phyloP scores from a whole-genome alignment of 1,140 invertebrate species.

The Subanguina moxae region DNA sequence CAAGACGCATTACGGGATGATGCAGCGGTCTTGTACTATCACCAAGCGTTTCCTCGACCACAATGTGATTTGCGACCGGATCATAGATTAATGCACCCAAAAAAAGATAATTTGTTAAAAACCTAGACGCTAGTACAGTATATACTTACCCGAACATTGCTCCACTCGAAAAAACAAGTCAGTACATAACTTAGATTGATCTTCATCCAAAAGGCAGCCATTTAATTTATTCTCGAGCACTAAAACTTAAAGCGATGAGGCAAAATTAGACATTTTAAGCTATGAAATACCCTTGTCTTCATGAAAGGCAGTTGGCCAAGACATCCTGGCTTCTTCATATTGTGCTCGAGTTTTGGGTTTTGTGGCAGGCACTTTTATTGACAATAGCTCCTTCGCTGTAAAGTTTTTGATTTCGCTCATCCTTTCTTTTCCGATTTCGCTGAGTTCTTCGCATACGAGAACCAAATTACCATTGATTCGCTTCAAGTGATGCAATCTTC shows the following conservation, averaged over 20 bases:
- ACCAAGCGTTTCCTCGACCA: background rate
- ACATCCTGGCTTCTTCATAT: constrained; percentile 14
- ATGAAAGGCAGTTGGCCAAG: constrained; percentile 27
- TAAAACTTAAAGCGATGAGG: too few relatives aligned
- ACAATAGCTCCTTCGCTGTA: background rate
- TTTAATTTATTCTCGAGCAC: constrained; percentile 18
- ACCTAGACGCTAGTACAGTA: background rate
- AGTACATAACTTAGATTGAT: background rate
- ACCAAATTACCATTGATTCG: background rate
- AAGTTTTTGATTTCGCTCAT: constrained; percentile 5
- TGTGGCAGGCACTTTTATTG: background rate
- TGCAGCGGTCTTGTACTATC: constrained; percentile 3
- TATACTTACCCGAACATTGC: constrained; percentile 6
- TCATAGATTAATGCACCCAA: constrained; percentile 21
- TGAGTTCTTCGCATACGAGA: background rate
- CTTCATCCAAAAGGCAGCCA: background rate
- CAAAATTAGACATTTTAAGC: too few relatives aligned
- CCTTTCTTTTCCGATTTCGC: background rate
- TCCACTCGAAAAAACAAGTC: constrained; percentile 23
- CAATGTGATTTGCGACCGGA: constrained; percentile 16
- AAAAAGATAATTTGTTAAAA: background rate
- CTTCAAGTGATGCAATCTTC: background rate
- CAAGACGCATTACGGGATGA: constrained; percentile 19
- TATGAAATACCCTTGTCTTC: constrained; percentile 9
- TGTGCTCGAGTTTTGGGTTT: constrained; percentile 10